phyloP scores from a whole-genome alignment of 2,113 vertebrate species.

The Siphamia tubifer region DNA sequence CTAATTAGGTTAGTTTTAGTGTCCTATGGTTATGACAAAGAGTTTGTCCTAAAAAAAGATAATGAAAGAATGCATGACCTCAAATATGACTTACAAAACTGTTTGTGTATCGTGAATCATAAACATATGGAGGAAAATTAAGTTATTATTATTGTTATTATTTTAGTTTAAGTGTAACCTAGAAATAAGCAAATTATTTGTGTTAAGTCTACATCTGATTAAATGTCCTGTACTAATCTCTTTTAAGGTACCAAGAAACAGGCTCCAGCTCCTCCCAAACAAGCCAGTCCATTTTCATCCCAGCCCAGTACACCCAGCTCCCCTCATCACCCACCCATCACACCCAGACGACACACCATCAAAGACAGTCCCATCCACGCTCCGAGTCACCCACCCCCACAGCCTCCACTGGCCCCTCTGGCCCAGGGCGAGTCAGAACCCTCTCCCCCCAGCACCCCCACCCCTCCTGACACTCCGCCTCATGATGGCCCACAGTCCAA shows the following conservation, averaged over 20 bases:
- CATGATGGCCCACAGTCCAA: constrained; percentile 54
- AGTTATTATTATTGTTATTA: too few relatives aligned
- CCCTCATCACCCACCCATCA: constrained; percentile 70
- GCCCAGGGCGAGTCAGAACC: constrained; percentile 76
- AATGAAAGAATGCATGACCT: too few relatives aligned
- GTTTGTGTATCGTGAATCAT: too few relatives aligned
- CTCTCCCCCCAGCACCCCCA: constrained; percentile 87
- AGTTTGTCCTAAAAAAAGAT: too few relatives aligned
- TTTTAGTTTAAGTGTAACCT: too few relatives aligned
- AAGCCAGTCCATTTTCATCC: constrained; percentile 79
- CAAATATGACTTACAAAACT: too few relatives aligned
- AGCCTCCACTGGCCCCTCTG: constrained; percentile 81
- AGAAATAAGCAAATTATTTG: too few relatives aligned
- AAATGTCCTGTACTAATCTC: background rate
- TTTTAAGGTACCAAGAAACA: constrained; percentile 91
- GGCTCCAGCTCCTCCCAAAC: constrained; percentile 91
- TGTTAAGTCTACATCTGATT: too few relatives aligned
- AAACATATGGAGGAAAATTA: too few relatives aligned
- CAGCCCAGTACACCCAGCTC: constrained; percentile 48
- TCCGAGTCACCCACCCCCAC: constrained; percentile 91
- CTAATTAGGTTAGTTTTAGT: background rate
- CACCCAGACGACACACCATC: constrained; percentile 80
- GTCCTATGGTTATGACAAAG: background rate
- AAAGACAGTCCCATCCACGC: constrained; percentile 85
- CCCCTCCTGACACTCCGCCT: constrained; percentile 86